Evolutionary conservation across 2,888 invertebrate species (phyloP), one percentile per base, ranked within the genome.

Genomic region (Pristionchus mayeri): DNA sequence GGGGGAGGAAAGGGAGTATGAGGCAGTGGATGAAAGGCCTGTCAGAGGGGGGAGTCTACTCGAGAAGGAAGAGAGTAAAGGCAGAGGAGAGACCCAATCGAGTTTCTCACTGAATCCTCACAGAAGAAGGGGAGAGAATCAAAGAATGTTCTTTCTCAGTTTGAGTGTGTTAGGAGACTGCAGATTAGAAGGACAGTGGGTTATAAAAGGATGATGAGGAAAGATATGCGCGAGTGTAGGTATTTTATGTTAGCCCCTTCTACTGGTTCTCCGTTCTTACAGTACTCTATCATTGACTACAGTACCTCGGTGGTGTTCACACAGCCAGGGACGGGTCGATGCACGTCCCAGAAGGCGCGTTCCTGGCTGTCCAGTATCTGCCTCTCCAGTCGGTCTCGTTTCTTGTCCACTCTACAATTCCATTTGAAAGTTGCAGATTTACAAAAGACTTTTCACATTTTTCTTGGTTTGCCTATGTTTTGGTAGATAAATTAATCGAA

Each of bases 291-390:
- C 16, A 78, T 44, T 0, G 50, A 40, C 11, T 34, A 9, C 1
- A n/a, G 71, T 52, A 98, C 95, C 94, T 99, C 98, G 0, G 98
- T 98, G 0, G 98, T 98, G 94, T 98, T 99, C 52, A 99, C 98
- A 94, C 98, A 98, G 84, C 98, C 98, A 13, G 99, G 98, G 95
- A 98, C 97, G 16, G 99, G 99, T 92, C 99, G 95, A 93, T 99
- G 98, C 0, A 99, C 98, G 94, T 99, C 99, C 99, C 99, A 99
- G 94, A 99, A 99, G 0, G 99, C 99, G 90, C 98, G 94, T 94
- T 99, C 99, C 93, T 99, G 99, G 91, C 98, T 98, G 94, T 99
- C 99, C 85, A 99, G 94, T 16, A 99, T 98, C 94, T 99, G 99
- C 75, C 99, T 95, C 93, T 99, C 99, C 89, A 98, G 93, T 93